Evolutionary conservation across 2,113 vertebrate species (phyloP).

Genomic region (Bostrychus sinensis): DNA sequence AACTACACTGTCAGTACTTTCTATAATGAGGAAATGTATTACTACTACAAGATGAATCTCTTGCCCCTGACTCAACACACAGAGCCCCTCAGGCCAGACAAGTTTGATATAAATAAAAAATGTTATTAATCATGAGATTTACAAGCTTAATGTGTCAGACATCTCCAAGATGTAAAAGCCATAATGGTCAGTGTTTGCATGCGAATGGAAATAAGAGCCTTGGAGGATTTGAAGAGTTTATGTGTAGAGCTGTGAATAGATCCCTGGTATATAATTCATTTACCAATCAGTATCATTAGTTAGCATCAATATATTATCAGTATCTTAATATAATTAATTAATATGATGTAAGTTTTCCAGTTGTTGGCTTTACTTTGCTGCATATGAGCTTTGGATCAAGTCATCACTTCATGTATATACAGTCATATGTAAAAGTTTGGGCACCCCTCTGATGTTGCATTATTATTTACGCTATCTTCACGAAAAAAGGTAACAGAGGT

Average conservation of each 20-base stretch:
- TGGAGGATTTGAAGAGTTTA: slow-evolving; percentile 41
- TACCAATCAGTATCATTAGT: slow-evolving; percentile 31
- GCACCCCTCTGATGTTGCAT: too few species aligned
- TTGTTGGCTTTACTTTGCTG: not conserved
- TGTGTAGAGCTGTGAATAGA: slow-evolving; percentile 54
- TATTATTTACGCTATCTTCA: too few species aligned
- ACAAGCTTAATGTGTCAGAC: slow-evolving; percentile 45
- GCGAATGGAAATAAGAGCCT: slow-evolving; percentile 53
- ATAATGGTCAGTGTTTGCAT: not conserved
- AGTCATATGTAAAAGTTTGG: too few species aligned
- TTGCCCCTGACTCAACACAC: slow-evolving; percentile 12
- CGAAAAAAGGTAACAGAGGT: too few species aligned
- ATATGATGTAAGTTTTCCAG: not conserved
- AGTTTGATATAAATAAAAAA: slow-evolving; percentile 67
- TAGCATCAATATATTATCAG: not conserved
- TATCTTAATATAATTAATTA: not conserved
- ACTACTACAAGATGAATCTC: slow-evolving; percentile 35
- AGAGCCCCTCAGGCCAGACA: slow-evolving; percentile 21
- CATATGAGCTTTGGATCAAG: too few species aligned
- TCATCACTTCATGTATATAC: not conserved
- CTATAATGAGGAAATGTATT: slow-evolving; percentile 36
- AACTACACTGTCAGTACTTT: slow-evolving; percentile 31
- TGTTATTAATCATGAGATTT: slow-evolving; percentile 55
- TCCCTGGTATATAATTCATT: slow-evolving; percentile 32
- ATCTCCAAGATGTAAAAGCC: slow-evolving; percentile 42